Conservation (phyloP, 2,888 invertebrate species). For the Adelphocoris suturalis region DNA sequence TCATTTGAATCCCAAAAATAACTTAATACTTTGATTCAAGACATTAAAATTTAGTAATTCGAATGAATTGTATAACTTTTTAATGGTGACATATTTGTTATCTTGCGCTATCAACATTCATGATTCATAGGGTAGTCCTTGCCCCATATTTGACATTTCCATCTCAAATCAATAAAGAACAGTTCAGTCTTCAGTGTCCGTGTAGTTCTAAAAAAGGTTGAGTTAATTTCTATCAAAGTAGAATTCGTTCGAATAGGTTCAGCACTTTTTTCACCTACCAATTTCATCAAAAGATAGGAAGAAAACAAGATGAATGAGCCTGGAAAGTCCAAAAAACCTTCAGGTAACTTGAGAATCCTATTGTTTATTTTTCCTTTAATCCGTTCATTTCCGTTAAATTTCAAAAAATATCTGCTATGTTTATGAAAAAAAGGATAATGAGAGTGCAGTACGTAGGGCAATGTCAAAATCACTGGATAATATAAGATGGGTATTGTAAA, state of each 20-base stretch:
- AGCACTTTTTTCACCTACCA: no score
- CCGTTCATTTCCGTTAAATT: no score
- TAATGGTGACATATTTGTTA: neutral
- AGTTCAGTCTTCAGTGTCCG: neutral
- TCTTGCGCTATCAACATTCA: neutral
- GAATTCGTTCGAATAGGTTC: neutral
- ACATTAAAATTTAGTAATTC: no score
- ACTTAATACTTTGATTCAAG: no score
- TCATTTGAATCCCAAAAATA: no score
- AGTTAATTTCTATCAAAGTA: neutral
- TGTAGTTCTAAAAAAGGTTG: neutral
- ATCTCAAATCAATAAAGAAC: conserved; percentile 10
- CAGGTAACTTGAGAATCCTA: conserved; percentile 11
- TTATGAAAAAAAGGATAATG: no score
- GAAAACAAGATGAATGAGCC: conserved; percentile 43
- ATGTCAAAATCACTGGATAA: no score
- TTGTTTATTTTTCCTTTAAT: neutral
- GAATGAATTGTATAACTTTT: neutral
- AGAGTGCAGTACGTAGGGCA: no score
- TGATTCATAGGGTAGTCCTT: conserved; percentile 37
- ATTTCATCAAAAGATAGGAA: neutral
- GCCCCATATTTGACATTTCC: conserved; percentile 49
- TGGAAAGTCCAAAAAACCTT: conserved; percentile 58
- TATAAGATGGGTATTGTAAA: no score
- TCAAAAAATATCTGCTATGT: no score